Evolutionary conservation across 2,797 vertebrate species (phyloP).

Genomic region (Sebastes ruberrimus): DNA sequence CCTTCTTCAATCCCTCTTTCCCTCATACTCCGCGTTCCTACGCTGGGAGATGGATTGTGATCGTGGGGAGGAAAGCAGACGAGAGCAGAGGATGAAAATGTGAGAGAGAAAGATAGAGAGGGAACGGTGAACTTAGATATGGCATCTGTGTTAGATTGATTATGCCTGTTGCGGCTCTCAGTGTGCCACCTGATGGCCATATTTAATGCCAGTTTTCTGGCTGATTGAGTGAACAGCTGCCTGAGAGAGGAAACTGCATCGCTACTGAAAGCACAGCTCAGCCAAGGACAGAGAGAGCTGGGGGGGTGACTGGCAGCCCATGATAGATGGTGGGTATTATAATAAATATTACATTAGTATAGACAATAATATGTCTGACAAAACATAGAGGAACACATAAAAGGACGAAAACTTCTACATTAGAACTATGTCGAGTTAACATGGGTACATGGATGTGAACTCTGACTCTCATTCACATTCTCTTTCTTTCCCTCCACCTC

Average conservation of each 20-base stretch:
- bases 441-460: slow-evolving; percentile 20
- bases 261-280: slow-evolving; percentile 56
- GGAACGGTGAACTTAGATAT: slow-evolving; percentile 55
- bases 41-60: slow-evolving; percentile 61
- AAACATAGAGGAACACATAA: slow-evolving; percentile 14
- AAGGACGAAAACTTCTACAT: not conserved
- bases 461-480: slow-evolving; percentile 14
- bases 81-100: slow-evolving; percentile 54
- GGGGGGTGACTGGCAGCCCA: slow-evolving; percentile 13
- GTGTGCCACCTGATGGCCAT: slow-evolving; percentile 72
- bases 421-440: slow-evolving; percentile 6
- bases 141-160: slow-evolving; percentile 77
- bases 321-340: slow-evolving; percentile 44
- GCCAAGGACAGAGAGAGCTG: slow-evolving; percentile 54
- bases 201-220: slow-evolving; percentile 74
- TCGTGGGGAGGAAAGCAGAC: slow-evolving; percentile 54
- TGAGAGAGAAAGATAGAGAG: slow-evolving; percentile 49
- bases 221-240: slow-evolving; percentile 76
- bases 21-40: slow-evolving; percentile 23
- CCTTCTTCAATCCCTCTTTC: slow-evolving; percentile 33
- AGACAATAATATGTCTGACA: slow-evolving; percentile 11
- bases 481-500: slow-evolving; percentile 23
- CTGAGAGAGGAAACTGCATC: slow-evolving; percentile 54
- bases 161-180: slow-evolving; percentile 64
- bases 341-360: slow-evolving; percentile 52